Evolutionary conservation across 1,140 invertebrate genomes (phyloP).

Genomic region (Cotesia vestalis): DNA sequence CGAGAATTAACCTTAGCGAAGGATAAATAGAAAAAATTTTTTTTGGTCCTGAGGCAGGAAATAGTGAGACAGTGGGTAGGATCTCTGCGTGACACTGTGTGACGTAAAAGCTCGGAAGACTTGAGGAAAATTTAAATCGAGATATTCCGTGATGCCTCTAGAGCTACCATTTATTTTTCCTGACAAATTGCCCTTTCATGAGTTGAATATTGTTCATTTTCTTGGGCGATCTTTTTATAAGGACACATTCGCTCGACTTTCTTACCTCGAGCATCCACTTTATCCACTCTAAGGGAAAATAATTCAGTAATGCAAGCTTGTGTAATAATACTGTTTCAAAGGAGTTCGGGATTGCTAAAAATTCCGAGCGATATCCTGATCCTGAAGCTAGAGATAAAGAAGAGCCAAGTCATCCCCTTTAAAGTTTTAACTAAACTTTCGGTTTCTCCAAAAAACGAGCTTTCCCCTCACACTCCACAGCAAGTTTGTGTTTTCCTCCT

Average conservation of each 20-base stretch:
- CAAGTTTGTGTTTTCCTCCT: constrained; percentile 34
- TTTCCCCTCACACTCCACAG: constrained; percentile 27
- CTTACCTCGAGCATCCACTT: no score
- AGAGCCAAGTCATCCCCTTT: constrained; percentile 51
- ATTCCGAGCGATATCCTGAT: no score
- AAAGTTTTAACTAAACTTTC: constrained; percentile 61
- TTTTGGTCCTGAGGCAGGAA: neutral
- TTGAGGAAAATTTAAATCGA: constrained; percentile 40
- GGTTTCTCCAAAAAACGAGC: constrained; percentile 47
- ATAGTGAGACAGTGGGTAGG: neutral
- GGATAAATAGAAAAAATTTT: constrained; percentile 16
- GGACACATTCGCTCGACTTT: no score
- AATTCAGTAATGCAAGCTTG: no score
- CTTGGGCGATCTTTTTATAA: neutral
- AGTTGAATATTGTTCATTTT: neutral
- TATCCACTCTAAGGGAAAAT: no score
- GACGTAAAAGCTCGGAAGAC: constrained; percentile 34
- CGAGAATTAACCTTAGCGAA: constrained; percentile 21
- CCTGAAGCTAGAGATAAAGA: neutral
- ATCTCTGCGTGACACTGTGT: constrained; percentile 51
- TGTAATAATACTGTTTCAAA: neutral
- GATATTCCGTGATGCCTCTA: constrained; percentile 23
- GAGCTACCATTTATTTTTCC: constrained; percentile 32
- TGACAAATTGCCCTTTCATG: constrained; percentile 15
- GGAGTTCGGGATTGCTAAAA: no score